phyloP scores from a whole-genome alignment of 2,113 vertebrate species.

The Pyrgilauda ruficollis region DNA sequence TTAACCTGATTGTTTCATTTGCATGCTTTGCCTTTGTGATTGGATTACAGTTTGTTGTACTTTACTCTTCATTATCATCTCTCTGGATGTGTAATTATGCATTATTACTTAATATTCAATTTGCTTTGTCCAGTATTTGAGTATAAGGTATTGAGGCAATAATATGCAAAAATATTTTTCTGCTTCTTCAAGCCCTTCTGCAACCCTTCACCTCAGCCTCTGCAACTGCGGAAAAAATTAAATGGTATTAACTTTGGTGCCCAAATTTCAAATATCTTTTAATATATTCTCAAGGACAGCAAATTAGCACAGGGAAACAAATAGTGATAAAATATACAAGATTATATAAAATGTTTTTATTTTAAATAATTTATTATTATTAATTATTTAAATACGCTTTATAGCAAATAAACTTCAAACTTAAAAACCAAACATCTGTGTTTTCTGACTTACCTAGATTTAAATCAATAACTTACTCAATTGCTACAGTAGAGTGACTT shows the following conservation, averaged over 20 bases:
- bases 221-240: neutral
- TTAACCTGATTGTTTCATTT: slow-evolving; percentile 48
- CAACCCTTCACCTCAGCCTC: neutral
- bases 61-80: slow-evolving; percentile 20
- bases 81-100: slow-evolving; percentile 28
- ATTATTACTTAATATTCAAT: slow-evolving; percentile 34
- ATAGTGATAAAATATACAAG: neutral
- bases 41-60: slow-evolving; percentile 43
- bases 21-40: slow-evolving; percentile 25
- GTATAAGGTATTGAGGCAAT: neutral
- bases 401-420: neutral
- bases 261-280: neutral
- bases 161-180: neutral
- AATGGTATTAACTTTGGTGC: neutral
- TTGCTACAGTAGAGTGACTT: neutral
- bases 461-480: neutral
- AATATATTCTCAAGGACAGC: neutral
- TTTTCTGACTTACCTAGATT: neutral
- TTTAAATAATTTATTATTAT: no score
- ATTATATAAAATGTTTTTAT: neutral
- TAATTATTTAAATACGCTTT: neutral
- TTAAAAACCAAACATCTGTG: neutral
- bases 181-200: neutral
- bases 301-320: neutral
- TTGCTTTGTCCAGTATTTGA: slow-evolving; percentile 6